Percentiles rank a stretch among this genome's conserved stretches.
Evolutionary conservation across 2,113 vertebrate genomes (phyloP).

Genomic region (Myotis brandtii): DNA sequence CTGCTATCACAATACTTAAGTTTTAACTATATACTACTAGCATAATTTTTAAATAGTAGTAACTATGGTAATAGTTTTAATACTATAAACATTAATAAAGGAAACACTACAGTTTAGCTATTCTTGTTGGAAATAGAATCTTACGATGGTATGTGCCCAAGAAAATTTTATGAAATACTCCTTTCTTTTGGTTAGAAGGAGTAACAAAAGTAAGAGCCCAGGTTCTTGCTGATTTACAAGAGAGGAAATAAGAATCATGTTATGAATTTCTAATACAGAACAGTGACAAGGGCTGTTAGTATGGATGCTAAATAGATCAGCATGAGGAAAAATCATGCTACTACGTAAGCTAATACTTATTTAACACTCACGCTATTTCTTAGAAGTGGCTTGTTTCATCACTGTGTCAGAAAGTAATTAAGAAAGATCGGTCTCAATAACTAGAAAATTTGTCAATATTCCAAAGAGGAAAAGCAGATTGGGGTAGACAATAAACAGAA

Average conservation of each 20-base stretch:
- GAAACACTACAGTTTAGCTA: slow-evolving; percentile 38
- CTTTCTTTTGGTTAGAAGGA: slow-evolving; percentile 27
- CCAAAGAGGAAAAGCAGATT: slow-evolving; percentile 61
- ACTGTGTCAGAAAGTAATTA: slow-evolving; percentile 50
- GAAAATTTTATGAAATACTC: slow-evolving; percentile 12
- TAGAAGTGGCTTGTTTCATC: slow-evolving; percentile 28
- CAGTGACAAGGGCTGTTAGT: background rate
- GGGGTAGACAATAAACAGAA: slow-evolving; percentile 55
- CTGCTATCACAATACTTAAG: background rate
- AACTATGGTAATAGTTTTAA: background rate
- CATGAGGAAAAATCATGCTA: background rate
- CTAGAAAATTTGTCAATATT: slow-evolving; percentile 50
- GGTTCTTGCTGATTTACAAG: slow-evolving; percentile 36
- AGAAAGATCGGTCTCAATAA: slow-evolving; percentile 49
- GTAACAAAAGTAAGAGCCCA: slow-evolving; percentile 49
- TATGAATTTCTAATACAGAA: background rate
- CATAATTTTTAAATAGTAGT: slow-evolving; percentile 11
- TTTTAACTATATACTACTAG: slow-evolving; percentile 32
- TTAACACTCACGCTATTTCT: slow-evolving; percentile 29
- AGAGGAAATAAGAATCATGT: background rate
- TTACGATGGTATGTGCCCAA: background rate
- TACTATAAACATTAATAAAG: slow-evolving; percentile 44
- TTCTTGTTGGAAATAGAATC: background rate
- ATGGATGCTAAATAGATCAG: background rate
- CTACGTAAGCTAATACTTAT: slow-evolving; percentile 36